Base-by-base conservation (phyloP, 2,797 vertebrate genomes). In the Brachyalestes nurse region DNA sequence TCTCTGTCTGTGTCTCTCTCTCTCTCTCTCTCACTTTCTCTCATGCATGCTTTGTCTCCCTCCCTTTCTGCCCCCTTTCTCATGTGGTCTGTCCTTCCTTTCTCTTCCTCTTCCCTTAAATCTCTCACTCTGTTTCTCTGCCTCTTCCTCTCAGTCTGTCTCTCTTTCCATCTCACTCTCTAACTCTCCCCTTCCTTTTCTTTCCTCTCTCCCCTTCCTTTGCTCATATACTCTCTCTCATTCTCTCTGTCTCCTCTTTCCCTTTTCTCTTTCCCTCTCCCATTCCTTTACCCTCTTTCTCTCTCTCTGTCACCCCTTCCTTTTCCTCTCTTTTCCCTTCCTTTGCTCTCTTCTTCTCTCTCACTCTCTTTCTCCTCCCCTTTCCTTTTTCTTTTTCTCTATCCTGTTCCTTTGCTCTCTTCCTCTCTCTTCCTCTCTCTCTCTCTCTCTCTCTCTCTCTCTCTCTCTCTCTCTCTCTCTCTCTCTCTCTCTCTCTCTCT, bases 281-380 rank as follows among this genome's bases (percentile, higher is more conserved):
- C n/a, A n/a, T n/a, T n/a, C n/a, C n/a, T n/a, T n/a, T n/a, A n/a
- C n/a, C n/a, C n/a, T n/a, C n/a, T n/a, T 42, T 79, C 12, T 16
- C 19, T 23, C 58, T 49, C 58, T 4, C 21, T 19, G 1, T 40
- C 12, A 19, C 12, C 19, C 8, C 65, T 73, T 13, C 9, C 91
- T 92, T 92, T 94, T 93, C 92, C 86, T 93, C 81, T 40, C 4
- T 21, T n/a, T 7, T 79, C n/a, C 16, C 19, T 42, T 49, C 47
- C 57, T 12, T 23, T 13, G 6, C 85, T 87, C 84, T 74, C 87
- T 82, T 42, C 25, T 86, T 28, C 40, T 55, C 47, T 28, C 0
- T 38, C 69, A 69, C 42, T 28, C 65, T 69, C 55, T 79, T 88
- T 85, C 12, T 13, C 62, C 38, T 40, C 42, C 14, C 62, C 62